Conservation (phyloP, 1,140 invertebrate species). For the Pogonomyrmex barbatus region DNA sequence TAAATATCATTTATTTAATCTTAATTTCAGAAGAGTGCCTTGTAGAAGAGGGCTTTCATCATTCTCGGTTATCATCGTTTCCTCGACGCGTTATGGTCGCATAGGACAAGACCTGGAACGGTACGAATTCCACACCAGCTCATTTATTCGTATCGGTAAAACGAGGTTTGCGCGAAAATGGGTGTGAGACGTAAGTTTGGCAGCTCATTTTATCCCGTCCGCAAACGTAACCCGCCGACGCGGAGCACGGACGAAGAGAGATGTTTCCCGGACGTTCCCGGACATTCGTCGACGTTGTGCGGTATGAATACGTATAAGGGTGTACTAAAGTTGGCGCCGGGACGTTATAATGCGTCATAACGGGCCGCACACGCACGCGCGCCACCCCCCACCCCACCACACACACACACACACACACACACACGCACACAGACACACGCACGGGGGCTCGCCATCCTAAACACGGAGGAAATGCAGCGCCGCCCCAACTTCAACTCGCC, state of each 20-base stretch:
- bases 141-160: constrained; percentile 34
- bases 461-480: constrained; percentile 24
- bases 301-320: constrained; percentile 56
- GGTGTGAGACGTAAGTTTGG: constrained; percentile 35
- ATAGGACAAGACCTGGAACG: background rate
- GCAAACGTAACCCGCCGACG: constrained; percentile 19
- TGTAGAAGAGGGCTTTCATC: background rate
- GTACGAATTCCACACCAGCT: constrained; percentile 19
- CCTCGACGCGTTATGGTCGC: background rate
- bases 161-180: constrained; percentile 37
- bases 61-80: background rate
- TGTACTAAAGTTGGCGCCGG: constrained; percentile 40
- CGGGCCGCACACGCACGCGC: background rate
- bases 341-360: constrained; percentile 44
- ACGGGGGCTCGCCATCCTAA: background rate
- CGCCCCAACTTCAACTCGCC: constrained; percentile 20
- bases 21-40: background rate
- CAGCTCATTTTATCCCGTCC: constrained; percentile 47
- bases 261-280: constrained; percentile 16
- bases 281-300: constrained; percentile 7
- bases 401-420: background rate
- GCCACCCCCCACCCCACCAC: background rate
- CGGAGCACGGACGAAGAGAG: constrained; percentile 35
- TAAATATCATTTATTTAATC: background rate
- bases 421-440: background rate